Percentiles rank a stretch among this genome's conserved stretches.
Evolutionary conservation across 2,797 vertebrate genomes (phyloP).

Genomic region (Crax fasciolata): DNA sequence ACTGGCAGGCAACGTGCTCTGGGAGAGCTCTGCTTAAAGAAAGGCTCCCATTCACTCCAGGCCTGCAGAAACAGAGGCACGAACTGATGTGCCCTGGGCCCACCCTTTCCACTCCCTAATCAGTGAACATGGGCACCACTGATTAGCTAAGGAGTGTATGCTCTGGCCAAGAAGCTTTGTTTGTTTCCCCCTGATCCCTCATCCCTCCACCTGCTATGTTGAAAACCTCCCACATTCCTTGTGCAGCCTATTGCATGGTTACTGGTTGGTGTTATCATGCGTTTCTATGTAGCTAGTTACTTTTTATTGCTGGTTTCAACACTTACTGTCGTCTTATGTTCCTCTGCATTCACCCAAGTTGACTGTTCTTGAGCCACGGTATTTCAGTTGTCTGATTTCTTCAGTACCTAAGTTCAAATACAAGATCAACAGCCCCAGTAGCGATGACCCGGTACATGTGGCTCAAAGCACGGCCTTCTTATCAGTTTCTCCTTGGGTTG

Average conservation of each 20-base stretch:
- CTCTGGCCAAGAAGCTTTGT: background rate
- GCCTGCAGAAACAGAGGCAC: background rate
- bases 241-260: background rate
- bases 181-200: background rate
- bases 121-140: fast-evolving
- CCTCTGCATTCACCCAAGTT: background rate
- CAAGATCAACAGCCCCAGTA: background rate
- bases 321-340: background rate
- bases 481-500: background rate
- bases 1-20: background rate
- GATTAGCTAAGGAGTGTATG: background rate
- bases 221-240: background rate
- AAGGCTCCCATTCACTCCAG: background rate
- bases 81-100: fast-evolving
- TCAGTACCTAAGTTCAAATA: background rate
- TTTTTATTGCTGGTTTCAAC: background rate
- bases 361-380: background rate
- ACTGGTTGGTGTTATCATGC: background rate
- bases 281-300: background rate
- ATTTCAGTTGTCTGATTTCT: background rate
- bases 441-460: background rate
- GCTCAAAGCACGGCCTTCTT: background rate
- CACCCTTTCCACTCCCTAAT: background rate
- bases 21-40: background rate
- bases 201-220: fast-evolving